A percentile compares a stretch with the other conserved stretches of the same genome.
Evolutionary conservation across 1,140 invertebrate genomes (phyloP).

Genomic region (Triops cancriformis): DNA sequence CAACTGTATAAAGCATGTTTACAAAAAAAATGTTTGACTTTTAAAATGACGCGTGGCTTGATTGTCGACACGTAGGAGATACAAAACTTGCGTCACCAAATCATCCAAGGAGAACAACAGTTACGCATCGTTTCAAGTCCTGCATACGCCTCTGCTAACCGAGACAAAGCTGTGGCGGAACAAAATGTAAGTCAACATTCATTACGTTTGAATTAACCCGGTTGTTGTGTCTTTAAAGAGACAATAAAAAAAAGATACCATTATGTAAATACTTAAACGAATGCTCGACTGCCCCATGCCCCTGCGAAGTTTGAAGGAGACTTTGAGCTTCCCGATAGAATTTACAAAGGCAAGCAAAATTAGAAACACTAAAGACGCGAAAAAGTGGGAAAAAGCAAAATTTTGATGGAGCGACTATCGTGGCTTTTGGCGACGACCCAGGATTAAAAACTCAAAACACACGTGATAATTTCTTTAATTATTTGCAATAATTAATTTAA

Average conservation of each 20-base stretch:
- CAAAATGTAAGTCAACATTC: constrained; percentile 71
- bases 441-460: not conserved
- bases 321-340: constrained; percentile 17
- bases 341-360: constrained; percentile 2
- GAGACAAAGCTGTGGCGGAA: constrained; percentile 71
- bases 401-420: constrained; percentile 28
- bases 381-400: not conserved
- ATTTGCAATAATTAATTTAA: constrained; percentile 18
- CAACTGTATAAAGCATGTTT: too few species aligned
- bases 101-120: constrained; percentile 76
- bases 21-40: not conserved
- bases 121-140: constrained; percentile 68
- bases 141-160: constrained; percentile 67
- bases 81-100: constrained; percentile 67
- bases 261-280: not conserved
- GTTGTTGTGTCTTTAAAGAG: constrained; percentile 11
- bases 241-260: not conserved
- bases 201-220: constrained; percentile 10
- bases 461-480: not conserved
- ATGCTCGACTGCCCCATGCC: constrained; percentile 1
- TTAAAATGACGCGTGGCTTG: not conserved
- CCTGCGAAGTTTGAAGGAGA: constrained; percentile 6
- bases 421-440: constrained; percentile 17
- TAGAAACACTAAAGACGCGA: not conserved
- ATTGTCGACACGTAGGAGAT: constrained; percentile 55